Evolutionary conservation across 2,113 vertebrate species (phyloP).

Genomic region (Phoxinus phoxinus): DNA sequence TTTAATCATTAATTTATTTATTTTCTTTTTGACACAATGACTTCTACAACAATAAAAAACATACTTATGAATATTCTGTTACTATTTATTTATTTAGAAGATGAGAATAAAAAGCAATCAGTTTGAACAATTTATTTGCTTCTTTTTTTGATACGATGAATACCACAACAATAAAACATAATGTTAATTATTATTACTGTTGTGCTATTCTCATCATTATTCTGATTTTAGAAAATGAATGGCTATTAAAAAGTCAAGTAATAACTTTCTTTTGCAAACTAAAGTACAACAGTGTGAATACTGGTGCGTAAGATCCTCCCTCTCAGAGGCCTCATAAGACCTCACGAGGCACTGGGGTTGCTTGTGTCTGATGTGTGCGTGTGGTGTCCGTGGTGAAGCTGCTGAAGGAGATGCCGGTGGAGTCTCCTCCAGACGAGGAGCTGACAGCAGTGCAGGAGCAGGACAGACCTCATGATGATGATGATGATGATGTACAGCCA

Average conservation of each 20-base stretch:
- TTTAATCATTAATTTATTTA: background rate
- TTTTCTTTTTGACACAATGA: background rate
- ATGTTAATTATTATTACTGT: too few relatives aligned
- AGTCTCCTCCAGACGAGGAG: constrained; percentile 53
- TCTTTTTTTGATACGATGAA: too few relatives aligned
- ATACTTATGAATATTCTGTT: background rate
- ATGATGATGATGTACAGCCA: background rate
- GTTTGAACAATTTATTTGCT: too few relatives aligned
- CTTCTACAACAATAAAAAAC: background rate
- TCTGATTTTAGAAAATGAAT: background rate
- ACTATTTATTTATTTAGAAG: background rate
- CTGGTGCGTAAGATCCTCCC: background rate
- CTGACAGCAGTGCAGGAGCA: constrained; percentile 32
- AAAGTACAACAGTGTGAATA: background rate
- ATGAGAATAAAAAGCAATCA: background rate
- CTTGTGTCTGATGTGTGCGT: background rate
- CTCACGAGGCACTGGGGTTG: background rate
- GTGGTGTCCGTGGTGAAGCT: constrained; percentile 59
- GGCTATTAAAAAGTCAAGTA: background rate
- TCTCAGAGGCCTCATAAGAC: background rate
- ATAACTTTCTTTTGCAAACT: background rate
- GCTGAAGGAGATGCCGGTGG: constrained; percentile 59
- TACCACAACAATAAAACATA: too few relatives aligned
- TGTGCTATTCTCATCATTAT: background rate
- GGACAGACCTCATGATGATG: constrained; percentile 20